Conservation (phyloP, 2,797 vertebrate species). For the Rhinoraja longicauda region DNA sequence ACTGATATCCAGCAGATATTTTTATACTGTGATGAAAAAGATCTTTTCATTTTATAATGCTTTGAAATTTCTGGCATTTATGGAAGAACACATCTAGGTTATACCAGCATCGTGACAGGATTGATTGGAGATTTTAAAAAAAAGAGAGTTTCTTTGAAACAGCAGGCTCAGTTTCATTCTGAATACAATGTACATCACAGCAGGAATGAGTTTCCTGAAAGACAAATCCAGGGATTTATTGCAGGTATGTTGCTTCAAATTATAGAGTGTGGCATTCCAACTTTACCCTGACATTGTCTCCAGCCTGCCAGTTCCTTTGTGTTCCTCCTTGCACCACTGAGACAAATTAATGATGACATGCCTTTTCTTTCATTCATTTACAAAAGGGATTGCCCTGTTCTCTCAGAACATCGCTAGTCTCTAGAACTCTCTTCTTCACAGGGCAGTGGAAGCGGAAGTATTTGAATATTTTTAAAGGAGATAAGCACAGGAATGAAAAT, state of each 20-base stretch:
- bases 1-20: background rate
- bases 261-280: constrained; percentile 21
- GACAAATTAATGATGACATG: background rate
- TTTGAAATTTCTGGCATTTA: constrained; percentile 9
- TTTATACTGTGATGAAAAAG: background rate
- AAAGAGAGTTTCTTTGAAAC: constrained; percentile 3
- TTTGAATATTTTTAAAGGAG: no score
- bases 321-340: background rate
- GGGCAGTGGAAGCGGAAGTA: no score
- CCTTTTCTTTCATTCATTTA: background rate
- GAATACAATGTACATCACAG: constrained; percentile 13
- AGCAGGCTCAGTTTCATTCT: constrained; percentile 24
- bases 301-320: background rate
- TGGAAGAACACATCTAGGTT: constrained; percentile 18
- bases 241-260: constrained; percentile 23
- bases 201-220: background rate
- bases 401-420: no score
- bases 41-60: constrained; percentile 15
- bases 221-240: constrained; percentile 29
- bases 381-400: no score
- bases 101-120: background rate
- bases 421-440: no score
- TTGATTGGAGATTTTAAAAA: background rate
- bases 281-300: background rate
- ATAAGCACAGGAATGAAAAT: no score